These are phyloP conservation scores for Drosophila mulleri DNA, from an alignment of 2,888 invertebrate genomes.

Conservation along the genomic window DNA sequence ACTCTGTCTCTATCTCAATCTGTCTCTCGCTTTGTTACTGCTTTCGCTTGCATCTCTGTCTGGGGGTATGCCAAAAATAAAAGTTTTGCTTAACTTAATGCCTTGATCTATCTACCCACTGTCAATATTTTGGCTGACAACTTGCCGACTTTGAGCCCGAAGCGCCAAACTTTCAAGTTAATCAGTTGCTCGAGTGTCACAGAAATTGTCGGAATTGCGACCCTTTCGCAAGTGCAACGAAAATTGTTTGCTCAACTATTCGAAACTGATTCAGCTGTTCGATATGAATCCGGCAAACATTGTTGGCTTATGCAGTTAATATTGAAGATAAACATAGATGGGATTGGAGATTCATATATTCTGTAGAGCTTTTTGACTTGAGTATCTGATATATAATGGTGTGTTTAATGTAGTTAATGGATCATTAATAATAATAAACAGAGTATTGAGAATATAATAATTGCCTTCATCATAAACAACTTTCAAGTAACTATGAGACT, in stretches of 20 bases:
- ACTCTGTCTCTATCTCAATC: background rate
- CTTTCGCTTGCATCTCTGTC: background rate
- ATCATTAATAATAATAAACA: too few species aligned
- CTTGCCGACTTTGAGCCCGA: constrained; percentile 46
- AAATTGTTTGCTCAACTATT: constrained; percentile 39
- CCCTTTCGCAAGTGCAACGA: constrained; percentile 27
- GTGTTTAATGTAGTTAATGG: too few species aligned
- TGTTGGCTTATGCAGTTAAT: background rate
- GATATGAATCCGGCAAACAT: constrained; percentile 10
- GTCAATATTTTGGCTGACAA: constrained; percentile 76
- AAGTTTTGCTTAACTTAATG: constrained; percentile 68
- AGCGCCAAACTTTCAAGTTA: constrained; percentile 68
- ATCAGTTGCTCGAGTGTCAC: constrained; percentile 68
- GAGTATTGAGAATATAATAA: too few species aligned
- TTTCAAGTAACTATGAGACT: too few species aligned
- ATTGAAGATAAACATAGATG: background rate
- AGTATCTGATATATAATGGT: too few species aligned
- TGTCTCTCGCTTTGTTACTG: background rate
- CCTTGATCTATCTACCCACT: constrained; percentile 70
- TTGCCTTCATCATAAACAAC: too few species aligned
- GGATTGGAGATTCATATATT: too few species aligned
- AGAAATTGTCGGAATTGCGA: constrained; percentile 17
- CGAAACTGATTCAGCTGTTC: constrained; percentile 22
- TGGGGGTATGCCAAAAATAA: constrained; percentile 21
- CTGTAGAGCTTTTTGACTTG: too few species aligned